A percentile compares a stretch with the other conserved stretches of the same genome.
These are phyloP conservation scores for Aelia acuminata DNA, from an alignment of 2,888 invertebrate species.

Conservation along the genomic window DNA sequence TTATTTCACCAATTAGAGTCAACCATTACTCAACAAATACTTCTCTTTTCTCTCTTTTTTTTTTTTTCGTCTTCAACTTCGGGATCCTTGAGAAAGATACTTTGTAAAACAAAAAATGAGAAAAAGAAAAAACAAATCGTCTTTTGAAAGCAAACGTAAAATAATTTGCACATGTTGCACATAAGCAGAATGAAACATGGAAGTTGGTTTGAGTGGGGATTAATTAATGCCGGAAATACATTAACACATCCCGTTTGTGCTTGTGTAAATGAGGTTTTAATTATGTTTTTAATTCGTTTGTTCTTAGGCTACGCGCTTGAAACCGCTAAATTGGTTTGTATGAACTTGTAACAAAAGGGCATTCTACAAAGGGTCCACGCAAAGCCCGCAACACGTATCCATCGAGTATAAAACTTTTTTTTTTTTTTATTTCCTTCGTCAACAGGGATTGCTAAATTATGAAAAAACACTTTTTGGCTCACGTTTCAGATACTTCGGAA, in stretches of 20 bases:
- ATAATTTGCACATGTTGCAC: constrained; percentile 1
- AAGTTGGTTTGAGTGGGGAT: background rate
- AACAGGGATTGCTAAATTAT: background rate
- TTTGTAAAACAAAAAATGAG: background rate
- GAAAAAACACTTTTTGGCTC: background rate
- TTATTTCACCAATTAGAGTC: constrained; percentile 43
- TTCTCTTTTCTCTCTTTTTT: background rate
- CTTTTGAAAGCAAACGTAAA: background rate
- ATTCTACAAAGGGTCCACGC: background rate
- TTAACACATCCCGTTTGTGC: constrained; percentile 13
- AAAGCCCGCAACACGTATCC: background rate
- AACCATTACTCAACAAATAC: constrained; percentile 3
- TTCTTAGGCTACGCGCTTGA: constrained; percentile 4
- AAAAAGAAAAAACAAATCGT: background rate
- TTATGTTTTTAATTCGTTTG: constrained; percentile 27
- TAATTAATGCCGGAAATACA: constrained; percentile 12
- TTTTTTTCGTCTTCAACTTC: background rate
- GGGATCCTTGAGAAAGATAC: background rate
- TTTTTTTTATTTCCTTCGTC: background rate
- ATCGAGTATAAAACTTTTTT: background rate
- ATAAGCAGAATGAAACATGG: constrained; percentile 1
- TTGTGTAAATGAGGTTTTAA: constrained; percentile 28
- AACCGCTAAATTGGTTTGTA: constrained; percentile 12
- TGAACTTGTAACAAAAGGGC: constrained; percentile 19
- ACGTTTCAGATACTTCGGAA: background rate